These are phyloP conservation scores for Epinotia ramella DNA, from an alignment of 2,888 invertebrate genomes.

Conservation along the genomic window DNA sequence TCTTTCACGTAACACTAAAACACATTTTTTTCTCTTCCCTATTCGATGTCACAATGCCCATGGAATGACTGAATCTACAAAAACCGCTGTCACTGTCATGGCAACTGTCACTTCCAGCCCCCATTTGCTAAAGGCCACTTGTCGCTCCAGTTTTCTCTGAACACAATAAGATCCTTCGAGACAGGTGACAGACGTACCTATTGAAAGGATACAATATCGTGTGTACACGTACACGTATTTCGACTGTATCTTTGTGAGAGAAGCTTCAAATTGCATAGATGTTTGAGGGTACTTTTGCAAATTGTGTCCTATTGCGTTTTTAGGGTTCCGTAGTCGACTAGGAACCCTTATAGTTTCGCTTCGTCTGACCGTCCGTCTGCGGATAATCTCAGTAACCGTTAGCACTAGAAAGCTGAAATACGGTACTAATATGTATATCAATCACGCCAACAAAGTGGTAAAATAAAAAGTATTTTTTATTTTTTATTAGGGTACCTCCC, in stretches of 20 bases:
- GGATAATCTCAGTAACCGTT: no score
- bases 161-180: constrained; percentile 23
- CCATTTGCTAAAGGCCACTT: constrained; percentile 15
- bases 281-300: not conserved
- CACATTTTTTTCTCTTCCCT: not conserved
- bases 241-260: not conserved
- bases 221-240: not conserved
- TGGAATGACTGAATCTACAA: not conserved
- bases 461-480: no score
- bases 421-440: no score
- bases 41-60: not conserved
- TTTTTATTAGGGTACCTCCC: no score
- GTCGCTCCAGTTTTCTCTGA: constrained; percentile 11
- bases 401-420: no score
- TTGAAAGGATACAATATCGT: not conserved
- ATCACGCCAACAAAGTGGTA: no score
- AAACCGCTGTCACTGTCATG: constrained; percentile 6
- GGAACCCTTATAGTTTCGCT: no score
- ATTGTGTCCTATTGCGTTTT: not conserved
- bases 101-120: constrained; percentile 16
- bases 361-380: no score
- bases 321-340: no score
- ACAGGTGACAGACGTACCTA: constrained; percentile 14
- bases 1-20: not conserved
- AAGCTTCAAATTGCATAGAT: not conserved